These are phyloP conservation scores for Petaurus breviceps DNA, from an alignment of 2,113 vertebrate species.

Conservation along the genomic window DNA sequence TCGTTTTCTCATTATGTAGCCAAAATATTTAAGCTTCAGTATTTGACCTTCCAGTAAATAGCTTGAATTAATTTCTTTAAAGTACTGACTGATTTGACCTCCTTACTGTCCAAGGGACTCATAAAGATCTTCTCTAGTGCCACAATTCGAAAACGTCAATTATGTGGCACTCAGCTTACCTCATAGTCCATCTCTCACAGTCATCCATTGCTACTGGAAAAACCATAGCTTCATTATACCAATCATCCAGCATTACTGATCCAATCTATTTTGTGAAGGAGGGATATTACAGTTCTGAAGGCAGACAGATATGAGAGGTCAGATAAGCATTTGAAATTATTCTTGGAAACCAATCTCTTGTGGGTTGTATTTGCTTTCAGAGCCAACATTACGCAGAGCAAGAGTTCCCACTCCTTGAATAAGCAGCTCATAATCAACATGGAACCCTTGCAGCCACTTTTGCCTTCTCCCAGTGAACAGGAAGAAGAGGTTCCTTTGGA, in stretches of 20 bases:
- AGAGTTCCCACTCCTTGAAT: slow-evolving; percentile 94
- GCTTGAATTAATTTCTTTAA: neutral
- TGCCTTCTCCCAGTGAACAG: slow-evolving; percentile 91
- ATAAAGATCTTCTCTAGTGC: neutral
- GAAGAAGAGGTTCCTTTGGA: slow-evolving; percentile 85
- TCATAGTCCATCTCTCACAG: neutral
- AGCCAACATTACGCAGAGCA: slow-evolving; percentile 92
- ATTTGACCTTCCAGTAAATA: neutral
- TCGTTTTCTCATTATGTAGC: neutral
- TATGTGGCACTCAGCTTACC: neutral
- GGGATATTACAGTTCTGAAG: neutral
- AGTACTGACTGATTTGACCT: neutral
- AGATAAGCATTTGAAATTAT: neutral
- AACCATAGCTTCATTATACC: neutral
- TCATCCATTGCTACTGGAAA: neutral
- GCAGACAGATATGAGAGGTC: neutral
- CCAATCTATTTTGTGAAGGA: neutral
- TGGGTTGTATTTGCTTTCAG: slow-evolving; percentile 82
- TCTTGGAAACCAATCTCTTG: slow-evolving; percentile 6
- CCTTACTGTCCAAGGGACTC: neutral
- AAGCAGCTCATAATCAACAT: slow-evolving; percentile 99
- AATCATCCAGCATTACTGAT: neutral
- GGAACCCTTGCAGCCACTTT: slow-evolving; percentile 93
- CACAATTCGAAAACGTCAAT: neutral
- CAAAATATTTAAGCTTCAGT: neutral